A percentile compares a stretch with the other conserved stretches of the same genome.
Conservation (phyloP, 1,140 invertebrate species). For the Philaenus spumarius region DNA sequence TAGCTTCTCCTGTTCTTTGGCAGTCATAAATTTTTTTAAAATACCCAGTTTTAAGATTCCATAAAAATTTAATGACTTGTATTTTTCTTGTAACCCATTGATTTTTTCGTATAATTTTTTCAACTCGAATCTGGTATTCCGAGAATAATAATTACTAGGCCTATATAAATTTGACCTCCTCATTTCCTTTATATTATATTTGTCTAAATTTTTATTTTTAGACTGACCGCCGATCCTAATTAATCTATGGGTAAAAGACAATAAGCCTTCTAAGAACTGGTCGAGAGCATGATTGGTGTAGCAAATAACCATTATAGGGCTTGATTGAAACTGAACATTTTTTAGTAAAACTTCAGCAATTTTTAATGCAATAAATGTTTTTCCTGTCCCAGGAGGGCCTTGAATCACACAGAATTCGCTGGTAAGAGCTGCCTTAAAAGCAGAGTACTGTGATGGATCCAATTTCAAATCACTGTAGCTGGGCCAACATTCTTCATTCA, state of each 20-base stretch:
- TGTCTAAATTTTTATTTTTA: conserved; percentile 47
- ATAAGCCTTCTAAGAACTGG: conserved; percentile 75
- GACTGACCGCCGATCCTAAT: conserved; percentile 69
- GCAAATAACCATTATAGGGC: conserved; percentile 69
- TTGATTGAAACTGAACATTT: conserved; percentile 37
- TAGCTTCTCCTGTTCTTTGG: conserved; percentile 56
- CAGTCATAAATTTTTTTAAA: conserved; percentile 55
- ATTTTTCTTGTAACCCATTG: no score
- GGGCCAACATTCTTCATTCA: conserved; percentile 40
- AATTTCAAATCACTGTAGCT: conserved; percentile 39
- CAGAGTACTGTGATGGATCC: conserved; percentile 51
- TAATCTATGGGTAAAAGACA: conserved; percentile 44
- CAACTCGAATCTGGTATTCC: not conserved
- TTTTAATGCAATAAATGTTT: conserved; percentile 67
- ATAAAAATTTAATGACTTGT: no score
- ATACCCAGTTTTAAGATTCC: conserved; percentile 41
- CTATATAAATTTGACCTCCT: no score
- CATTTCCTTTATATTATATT: conserved; percentile 36
- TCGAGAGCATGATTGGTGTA: conserved; percentile 85
- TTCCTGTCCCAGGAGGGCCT: conserved; percentile 73
- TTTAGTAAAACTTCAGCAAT: conserved; percentile 51
- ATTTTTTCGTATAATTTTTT: no score
- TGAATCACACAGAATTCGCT: conserved; percentile 68
- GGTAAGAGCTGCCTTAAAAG: conserved; percentile 50
- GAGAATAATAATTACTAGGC: no score